Percentiles rank a stretch among this genome's conserved stretches.
These are phyloP conservation scores for Microplitis manilae DNA, from an alignment of 2,888 invertebrate genomes.

Conservation along the genomic window DNA sequence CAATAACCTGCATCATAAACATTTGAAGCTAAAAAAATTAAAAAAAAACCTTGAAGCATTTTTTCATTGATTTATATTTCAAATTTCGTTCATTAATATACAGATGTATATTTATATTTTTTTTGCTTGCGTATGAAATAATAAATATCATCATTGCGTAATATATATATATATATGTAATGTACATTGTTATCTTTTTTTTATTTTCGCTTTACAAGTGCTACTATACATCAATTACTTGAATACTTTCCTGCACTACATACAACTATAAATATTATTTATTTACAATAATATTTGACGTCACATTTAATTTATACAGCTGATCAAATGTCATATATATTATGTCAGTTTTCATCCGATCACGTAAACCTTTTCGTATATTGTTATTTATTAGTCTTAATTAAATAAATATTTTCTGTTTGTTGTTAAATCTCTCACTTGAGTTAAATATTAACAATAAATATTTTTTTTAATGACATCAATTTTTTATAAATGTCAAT, in stretches of 20 bases:
- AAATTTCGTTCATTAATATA: slow-evolving; percentile 13
- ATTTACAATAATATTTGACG: background rate
- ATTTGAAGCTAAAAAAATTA: background rate
- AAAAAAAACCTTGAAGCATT: background rate
- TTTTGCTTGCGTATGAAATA: background rate
- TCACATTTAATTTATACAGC: background rate
- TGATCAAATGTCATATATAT: background rate
- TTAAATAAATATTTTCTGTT: too few relatives aligned
- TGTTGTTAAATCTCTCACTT: too few relatives aligned
- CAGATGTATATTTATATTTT: slow-evolving; percentile 7
- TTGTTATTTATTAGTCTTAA: background rate
- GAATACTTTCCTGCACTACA: background rate
- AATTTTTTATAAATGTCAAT: too few relatives aligned
- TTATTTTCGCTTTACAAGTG: background rate
- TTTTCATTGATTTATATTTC: background rate
- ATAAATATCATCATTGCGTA: background rate
- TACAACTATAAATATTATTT: background rate
- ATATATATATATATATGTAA: background rate
- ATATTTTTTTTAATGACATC: too few relatives aligned
- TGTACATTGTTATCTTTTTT: background rate
- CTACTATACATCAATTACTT: background rate
- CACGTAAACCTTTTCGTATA: background rate
- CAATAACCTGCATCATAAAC: background rate
- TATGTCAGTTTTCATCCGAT: background rate
- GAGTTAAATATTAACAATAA: too few relatives aligned